Conservation (phyloP, 2,797 vertebrate species). For the Tokudaia muenninki region DNA sequence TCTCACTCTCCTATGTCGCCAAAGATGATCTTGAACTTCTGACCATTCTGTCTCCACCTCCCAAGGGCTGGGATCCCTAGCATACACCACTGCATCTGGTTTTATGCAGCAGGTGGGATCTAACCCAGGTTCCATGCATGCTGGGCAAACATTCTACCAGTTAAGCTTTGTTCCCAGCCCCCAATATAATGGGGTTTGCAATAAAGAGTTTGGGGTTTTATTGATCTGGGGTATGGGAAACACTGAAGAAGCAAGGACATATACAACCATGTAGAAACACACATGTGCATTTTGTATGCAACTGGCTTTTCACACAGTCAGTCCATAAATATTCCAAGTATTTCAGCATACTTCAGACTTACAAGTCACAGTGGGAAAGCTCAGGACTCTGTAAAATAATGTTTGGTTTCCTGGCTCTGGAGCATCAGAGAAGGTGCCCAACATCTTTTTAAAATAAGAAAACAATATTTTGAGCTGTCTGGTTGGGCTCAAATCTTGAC, state of each 20-base stretch:
- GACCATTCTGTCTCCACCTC: not conserved
- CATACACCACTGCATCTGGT: not conserved
- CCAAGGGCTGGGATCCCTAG: not conserved
- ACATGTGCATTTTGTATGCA: not conserved
- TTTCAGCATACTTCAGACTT: not conserved
- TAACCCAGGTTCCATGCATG: not conserved
- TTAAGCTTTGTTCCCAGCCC: not conserved
- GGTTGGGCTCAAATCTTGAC: not conserved
- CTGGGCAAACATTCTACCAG: not conserved
- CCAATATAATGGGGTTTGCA: not conserved
- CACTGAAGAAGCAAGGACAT: not conserved
- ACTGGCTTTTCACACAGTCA: not conserved
- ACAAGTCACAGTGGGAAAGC: not conserved
- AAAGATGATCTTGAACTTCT: not conserved
- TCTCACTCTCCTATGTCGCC: not conserved
- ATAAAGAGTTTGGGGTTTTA: not conserved
- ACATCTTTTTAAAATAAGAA: not conserved
- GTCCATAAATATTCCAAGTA: not conserved
- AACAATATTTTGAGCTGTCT: not conserved
- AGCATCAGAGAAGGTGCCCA: not conserved
- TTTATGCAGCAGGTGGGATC: not conserved
- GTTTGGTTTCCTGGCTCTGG: not conserved
- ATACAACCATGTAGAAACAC: not conserved
- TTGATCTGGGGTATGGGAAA: not conserved
- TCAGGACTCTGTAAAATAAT: not conserved